phyloP scores from a whole-genome alignment of 2,888 invertebrate genomes.

The Cyrtodaria siliqua region DNA sequence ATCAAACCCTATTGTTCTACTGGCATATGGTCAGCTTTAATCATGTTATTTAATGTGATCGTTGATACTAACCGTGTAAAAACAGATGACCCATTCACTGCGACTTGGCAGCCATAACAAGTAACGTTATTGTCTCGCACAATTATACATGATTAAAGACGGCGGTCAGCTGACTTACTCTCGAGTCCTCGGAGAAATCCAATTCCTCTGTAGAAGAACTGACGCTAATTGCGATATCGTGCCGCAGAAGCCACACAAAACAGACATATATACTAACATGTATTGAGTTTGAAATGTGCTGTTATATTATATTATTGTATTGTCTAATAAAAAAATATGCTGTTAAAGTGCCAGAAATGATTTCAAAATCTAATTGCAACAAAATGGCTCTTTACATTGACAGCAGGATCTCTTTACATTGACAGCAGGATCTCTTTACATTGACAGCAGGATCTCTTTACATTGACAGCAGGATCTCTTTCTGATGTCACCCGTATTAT shows the following conservation, averaged over 20 bases:
- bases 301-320: no score
- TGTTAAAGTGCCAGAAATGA: no score
- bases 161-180: conserved; percentile 26
- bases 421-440: no score
- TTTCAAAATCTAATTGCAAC: no score
- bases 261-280: no score
- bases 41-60: conserved; percentile 28
- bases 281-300: no score
- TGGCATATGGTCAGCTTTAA: conserved; percentile 49
- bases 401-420: no score
- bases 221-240: conserved; percentile 52
- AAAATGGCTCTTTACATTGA: no score
- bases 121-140: conserved; percentile 45
- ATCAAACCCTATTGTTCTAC: conserved; percentile 4
- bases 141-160: conserved; percentile 48
- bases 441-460: no score
- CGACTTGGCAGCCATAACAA: conserved; percentile 41
- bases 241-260: background rate
- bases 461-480: no score
- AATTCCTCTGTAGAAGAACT: conserved; percentile 51
- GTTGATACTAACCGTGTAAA: conserved; percentile 35
- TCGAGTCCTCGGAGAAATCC: conserved; percentile 51
- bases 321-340: no score
- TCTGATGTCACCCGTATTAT: no score
- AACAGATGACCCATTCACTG: conserved; percentile 49